Conservation (phyloP, 2,797 vertebrate genomes). For the Hemitrygon akajei region DNA sequence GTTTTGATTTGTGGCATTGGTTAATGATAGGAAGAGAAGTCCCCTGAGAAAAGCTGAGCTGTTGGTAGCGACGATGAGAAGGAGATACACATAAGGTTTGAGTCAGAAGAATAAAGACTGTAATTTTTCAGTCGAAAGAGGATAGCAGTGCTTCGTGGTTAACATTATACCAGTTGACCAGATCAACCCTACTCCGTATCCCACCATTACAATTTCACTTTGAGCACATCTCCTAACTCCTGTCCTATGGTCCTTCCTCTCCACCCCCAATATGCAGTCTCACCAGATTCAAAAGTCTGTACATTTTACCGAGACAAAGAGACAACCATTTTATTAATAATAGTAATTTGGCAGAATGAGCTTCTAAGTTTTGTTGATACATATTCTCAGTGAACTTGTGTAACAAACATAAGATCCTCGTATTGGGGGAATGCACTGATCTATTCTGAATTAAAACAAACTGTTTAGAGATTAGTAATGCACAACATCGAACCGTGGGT, state of each 20-base stretch:
- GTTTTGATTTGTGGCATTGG: neutral
- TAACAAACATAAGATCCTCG: neutral
- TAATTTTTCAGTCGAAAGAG: neutral
- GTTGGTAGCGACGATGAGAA: neutral
- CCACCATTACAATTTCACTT: too few species aligned
- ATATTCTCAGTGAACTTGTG: neutral
- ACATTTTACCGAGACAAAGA: too few species aligned
- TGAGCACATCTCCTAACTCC: too few species aligned
- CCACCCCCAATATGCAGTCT: too few species aligned
- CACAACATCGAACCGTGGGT: neutral
- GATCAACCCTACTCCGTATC: too few species aligned
- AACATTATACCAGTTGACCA: neutral
- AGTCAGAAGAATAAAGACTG: neutral
- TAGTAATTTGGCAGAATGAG: neutral
- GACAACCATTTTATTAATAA: neutral
- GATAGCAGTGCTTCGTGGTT: neutral
- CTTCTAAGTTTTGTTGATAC: neutral
- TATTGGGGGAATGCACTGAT: neutral
- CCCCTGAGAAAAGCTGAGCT: neutral
- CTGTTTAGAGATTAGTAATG: neutral
- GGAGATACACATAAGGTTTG: neutral
- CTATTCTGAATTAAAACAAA: neutral
- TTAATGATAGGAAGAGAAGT: neutral
- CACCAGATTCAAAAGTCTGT: too few species aligned
- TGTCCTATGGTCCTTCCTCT: too few species aligned